Percentiles rank a stretch among this genome's conserved stretches.
phyloP scores from a whole-genome alignment of 2,888 invertebrate genomes.

The Coelopa pilipes region DNA sequence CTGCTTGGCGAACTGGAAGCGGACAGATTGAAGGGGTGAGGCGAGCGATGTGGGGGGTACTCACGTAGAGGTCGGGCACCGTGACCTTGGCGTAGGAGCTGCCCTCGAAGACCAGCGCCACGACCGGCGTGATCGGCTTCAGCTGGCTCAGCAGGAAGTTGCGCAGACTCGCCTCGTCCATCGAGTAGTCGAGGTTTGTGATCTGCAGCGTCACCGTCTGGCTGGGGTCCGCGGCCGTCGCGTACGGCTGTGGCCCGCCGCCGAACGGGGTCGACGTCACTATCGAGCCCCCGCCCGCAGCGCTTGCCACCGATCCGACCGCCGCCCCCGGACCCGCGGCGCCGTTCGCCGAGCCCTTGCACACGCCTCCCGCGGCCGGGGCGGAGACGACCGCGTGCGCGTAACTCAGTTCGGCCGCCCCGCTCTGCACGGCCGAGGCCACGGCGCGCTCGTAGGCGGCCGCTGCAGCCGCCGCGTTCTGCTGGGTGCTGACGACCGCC shows the following conservation, averaged over 20 bases:
- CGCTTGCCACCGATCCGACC: constrained; percentile 21
- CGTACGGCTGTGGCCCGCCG: constrained; percentile 39
- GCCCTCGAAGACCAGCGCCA: constrained; percentile 64
- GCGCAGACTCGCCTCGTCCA: constrained; percentile 64
- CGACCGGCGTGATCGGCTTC: constrained; percentile 66
- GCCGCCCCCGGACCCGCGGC: constrained; percentile 2
- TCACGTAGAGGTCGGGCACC: constrained; percentile 65
- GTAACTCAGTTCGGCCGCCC: constrained; percentile 15
- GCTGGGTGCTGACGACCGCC: constrained; percentile 30
- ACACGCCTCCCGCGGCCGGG: constrained; percentile 11
- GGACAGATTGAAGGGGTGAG: background rate
- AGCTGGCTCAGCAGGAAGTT: constrained; percentile 62
- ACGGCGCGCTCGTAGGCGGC: constrained; percentile 29
- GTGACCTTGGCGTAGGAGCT: constrained; percentile 65
- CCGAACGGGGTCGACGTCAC: background rate
- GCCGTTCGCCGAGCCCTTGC: constrained; percentile 5
- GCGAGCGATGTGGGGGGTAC: constrained; percentile 37
- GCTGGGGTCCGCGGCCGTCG: constrained; percentile 49
- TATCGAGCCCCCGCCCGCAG: background rate
- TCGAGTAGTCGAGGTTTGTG: constrained; percentile 65
- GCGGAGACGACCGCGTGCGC: constrained; percentile 24
- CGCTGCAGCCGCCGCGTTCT: constrained; percentile 30
- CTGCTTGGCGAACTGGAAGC: constrained; percentile 69
- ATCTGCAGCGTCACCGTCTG: constrained; percentile 64
- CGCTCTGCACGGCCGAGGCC: constrained; percentile 18